A percentile compares a stretch with the other conserved stretches of the same genome.
Conservation (phyloP, 1,140 invertebrate genomes). For the Aporrectodea caliginosa region DNA sequence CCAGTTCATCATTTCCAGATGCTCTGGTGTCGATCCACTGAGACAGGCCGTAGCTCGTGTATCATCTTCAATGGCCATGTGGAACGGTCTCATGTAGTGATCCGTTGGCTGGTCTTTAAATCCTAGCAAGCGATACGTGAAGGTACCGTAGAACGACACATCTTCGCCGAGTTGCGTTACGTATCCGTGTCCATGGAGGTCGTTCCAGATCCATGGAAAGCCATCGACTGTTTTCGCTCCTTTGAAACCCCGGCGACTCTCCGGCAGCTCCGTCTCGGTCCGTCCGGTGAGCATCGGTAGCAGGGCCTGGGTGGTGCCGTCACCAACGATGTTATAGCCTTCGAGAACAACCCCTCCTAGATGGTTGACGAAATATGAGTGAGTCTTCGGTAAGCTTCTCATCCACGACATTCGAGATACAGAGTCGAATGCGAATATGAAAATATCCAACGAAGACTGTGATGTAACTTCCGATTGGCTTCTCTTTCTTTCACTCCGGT, state of each 20-base stretch:
- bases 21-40: slow-evolving; percentile 71
- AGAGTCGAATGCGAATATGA: slow-evolving; percentile 89
- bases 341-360: slow-evolving; percentile 69
- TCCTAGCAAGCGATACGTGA: slow-evolving; percentile 84
- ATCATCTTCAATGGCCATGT: slow-evolving; percentile 58
- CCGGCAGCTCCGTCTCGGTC: slow-evolving; percentile 81
- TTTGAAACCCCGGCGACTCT: slow-evolving; percentile 72
- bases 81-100: slow-evolving; percentile 83
- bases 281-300: slow-evolving; percentile 82
- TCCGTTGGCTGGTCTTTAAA: slow-evolving; percentile 79
- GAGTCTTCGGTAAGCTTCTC: slow-evolving; percentile 76
- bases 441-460: slow-evolving; percentile 66
- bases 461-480: background rate
- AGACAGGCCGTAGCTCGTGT: slow-evolving; percentile 59
- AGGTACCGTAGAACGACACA: slow-evolving; percentile 75
- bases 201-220: slow-evolving; percentile 65
- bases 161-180: slow-evolving; percentile 75
- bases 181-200: slow-evolving; percentile 61
- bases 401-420: slow-evolving; percentile 80
- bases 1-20: slow-evolving; percentile 68
- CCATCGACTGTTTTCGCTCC: slow-evolving; percentile 67
- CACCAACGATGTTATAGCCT: slow-evolving; percentile 88
- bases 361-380: slow-evolving; percentile 68
- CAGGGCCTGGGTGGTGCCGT: slow-evolving; percentile 87
- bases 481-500: background rate